phyloP scores from a whole-genome alignment of 2,888 invertebrate genomes.

The Scaptomyza caliginosa region DNA sequence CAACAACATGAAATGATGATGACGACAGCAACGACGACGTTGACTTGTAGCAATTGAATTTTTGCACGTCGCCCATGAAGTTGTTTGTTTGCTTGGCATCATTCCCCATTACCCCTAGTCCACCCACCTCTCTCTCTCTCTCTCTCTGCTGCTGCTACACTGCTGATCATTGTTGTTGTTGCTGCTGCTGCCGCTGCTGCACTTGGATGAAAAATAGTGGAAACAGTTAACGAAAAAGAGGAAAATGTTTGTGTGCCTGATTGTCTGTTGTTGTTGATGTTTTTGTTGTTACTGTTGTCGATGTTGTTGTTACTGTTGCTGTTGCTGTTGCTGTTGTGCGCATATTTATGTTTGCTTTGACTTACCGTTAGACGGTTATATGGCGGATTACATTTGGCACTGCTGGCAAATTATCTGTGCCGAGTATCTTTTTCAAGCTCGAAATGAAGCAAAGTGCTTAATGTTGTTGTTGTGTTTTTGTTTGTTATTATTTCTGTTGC shows the following conservation, averaged over 20 bases:
- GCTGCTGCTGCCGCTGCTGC: conserved; percentile 44
- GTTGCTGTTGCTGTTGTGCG: conserved; percentile 56
- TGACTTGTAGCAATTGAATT: conserved; percentile 79
- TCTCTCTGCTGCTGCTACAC: background rate
- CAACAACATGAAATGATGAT: conserved; percentile 34
- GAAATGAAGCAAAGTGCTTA: conserved; percentile 45
- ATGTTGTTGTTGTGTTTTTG: conserved; percentile 10
- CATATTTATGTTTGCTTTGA: conserved; percentile 80
- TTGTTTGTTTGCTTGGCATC: conserved; percentile 78
- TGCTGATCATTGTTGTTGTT: conserved; percentile 31
- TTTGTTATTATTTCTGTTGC: conserved; percentile 1
- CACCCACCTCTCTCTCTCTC: conserved; percentile 1
- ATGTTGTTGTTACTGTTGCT: conserved; percentile 21
- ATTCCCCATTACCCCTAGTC: conserved; percentile 27
- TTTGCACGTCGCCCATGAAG: conserved; percentile 80
- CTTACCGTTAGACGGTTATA: conserved; percentile 78
- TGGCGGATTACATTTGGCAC: conserved; percentile 80
- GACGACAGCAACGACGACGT: conserved; percentile 41
- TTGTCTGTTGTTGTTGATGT: conserved; percentile 50
- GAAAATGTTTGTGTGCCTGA: conserved; percentile 71
- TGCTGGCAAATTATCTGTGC: conserved; percentile 78
- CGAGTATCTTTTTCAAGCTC: conserved; percentile 59
- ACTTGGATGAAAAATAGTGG: conserved; percentile 75
- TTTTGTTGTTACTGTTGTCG: conserved; percentile 36
- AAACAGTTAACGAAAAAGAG: conserved; percentile 76